These are phyloP conservation scores for Plagiodera versicolora DNA, from an alignment of 2,888 invertebrate species.

Conservation along the genomic window DNA sequence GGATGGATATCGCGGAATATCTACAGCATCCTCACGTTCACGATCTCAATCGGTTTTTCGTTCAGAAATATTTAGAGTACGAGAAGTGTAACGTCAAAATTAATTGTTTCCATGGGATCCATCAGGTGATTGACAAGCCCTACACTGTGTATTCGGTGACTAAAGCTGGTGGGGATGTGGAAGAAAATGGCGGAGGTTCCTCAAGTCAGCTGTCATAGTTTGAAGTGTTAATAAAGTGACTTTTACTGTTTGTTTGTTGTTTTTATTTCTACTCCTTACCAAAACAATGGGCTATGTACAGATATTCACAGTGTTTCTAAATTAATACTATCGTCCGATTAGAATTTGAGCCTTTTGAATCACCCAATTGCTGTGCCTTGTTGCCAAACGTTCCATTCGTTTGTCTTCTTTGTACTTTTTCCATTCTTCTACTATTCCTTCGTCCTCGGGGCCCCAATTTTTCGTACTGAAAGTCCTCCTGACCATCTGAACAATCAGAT, in stretches of 20 bases:
- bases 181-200: not conserved
- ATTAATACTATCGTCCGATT: not conserved
- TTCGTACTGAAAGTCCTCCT: constrained; percentile 55
- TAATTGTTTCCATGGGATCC: constrained; percentile 58
- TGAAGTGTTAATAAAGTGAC: no score
- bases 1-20: constrained; percentile 82
- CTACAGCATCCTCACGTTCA: constrained; percentile 71
- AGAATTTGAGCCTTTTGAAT: constrained; percentile 11
- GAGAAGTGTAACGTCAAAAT: constrained; percentile 64
- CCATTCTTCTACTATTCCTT: constrained; percentile 61
- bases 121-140: constrained; percentile 56
- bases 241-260: no score
- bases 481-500: constrained; percentile 52
- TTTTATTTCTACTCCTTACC: no score
- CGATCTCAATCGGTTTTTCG: constrained; percentile 68
- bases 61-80: constrained; percentile 68
- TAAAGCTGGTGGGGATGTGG: constrained; percentile 18
- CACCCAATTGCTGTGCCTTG: constrained; percentile 5
- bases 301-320: no score
- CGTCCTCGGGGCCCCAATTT: constrained; percentile 68
- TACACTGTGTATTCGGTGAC: constrained; percentile 51
- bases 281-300: no score
- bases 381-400: not conserved
- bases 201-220: not conserved
- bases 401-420: constrained; percentile 55